Evolutionary conservation across 1,140 invertebrate species (phyloP).

Genomic region (Sinonovacula constricta): DNA sequence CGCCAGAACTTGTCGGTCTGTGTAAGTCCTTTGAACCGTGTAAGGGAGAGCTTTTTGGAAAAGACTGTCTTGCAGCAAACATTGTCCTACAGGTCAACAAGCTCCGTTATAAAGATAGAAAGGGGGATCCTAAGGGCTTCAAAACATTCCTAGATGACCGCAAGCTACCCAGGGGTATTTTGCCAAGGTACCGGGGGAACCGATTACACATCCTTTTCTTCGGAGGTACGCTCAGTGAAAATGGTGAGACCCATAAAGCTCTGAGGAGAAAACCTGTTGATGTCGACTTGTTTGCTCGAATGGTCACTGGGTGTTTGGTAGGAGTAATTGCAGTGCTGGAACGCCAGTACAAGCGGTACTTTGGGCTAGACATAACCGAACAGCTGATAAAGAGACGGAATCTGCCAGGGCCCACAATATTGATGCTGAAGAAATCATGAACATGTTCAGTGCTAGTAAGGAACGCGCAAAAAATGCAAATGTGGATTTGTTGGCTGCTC

Average conservation of each 20-base stretch:
- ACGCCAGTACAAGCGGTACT: conserved; percentile 34
- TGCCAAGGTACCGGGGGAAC: conserved; percentile 44
- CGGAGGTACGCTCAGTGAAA: background rate
- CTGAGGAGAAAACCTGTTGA: background rate
- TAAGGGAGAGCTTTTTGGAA: background rate
- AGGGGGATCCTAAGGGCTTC: conserved; percentile 48
- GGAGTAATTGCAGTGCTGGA: conserved; percentile 2
- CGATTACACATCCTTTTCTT: conserved; percentile 42
- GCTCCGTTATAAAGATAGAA: conserved; percentile 46
- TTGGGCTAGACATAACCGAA: conserved; percentile 20
- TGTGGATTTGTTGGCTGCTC: background rate
- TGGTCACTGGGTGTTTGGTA: conserved; percentile 6
- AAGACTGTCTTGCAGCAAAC: no score
- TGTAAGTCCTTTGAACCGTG: background rate
- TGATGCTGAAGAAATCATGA: no score
- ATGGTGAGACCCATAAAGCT: background rate
- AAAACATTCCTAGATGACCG: conserved; percentile 20
- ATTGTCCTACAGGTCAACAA: conserved; percentile 52
- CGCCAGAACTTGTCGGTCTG: background rate
- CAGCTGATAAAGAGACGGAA: background rate
- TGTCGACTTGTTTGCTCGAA: background rate
- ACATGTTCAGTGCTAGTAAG: background rate
- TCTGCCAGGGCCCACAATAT: background rate
- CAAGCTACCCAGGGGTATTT: conserved; percentile 9
- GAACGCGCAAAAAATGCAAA: background rate